Evolutionary conservation across 2,113 vertebrate genomes (phyloP).

Genomic region (Myotis lucifugus): DNA sequence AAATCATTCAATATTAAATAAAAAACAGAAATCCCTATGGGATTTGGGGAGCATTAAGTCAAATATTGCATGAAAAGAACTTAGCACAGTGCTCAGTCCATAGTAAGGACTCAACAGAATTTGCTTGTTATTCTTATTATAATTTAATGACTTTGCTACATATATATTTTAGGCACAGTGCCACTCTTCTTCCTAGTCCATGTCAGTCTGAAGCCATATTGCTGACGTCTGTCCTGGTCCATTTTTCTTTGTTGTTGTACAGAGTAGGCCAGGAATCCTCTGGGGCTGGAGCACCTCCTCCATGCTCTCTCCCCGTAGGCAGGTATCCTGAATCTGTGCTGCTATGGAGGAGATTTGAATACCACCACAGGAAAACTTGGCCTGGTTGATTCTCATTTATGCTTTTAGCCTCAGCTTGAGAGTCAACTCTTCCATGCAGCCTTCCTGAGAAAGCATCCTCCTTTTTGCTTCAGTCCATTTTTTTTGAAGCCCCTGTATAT

Average conservation of each 20-base stretch:
- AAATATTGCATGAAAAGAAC: background rate
- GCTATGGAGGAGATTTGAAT: background rate
- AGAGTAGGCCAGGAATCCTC: background rate
- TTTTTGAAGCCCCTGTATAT: background rate
- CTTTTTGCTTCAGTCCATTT: background rate
- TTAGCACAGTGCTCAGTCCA: background rate
- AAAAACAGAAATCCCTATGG: background rate
- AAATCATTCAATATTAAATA: background rate
- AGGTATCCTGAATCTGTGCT: background rate
- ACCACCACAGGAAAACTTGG: background rate
- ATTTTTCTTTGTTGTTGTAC: background rate
- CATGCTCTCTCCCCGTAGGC: background rate
- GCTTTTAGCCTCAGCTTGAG: background rate
- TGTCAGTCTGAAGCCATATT: background rate
- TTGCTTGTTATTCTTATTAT: background rate
- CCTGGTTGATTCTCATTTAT: background rate
- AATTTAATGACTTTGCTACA: background rate
- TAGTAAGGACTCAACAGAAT: background rate
- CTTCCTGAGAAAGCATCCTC: background rate
- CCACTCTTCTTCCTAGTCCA: background rate
- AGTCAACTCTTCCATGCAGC: background rate
- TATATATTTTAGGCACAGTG: background rate
- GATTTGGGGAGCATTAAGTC: background rate
- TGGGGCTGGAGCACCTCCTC: background rate
- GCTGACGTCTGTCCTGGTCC: background rate